These are phyloP conservation scores for Macrobrachium nipponense DNA, from an alignment of 1,140 invertebrate genomes.

Conservation along the genomic window DNA sequence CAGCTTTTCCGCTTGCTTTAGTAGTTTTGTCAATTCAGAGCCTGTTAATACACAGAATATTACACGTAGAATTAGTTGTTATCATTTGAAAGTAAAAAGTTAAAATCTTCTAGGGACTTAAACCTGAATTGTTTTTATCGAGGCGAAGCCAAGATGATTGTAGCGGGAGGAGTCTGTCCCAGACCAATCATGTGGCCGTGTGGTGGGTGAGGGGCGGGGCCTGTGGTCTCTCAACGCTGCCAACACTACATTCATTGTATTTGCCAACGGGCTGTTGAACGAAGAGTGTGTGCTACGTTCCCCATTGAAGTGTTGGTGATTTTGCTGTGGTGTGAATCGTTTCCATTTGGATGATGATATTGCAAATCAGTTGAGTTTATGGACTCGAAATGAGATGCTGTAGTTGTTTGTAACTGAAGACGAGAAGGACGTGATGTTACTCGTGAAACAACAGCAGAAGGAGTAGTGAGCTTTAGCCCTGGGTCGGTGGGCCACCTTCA, in stretches of 20 bases:
- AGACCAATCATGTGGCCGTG: constrained; percentile 40
- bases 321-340: background rate
- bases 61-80: background rate
- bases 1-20: background rate
- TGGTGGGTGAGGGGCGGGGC: constrained; percentile 52
- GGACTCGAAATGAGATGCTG: too few species aligned
- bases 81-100: background rate
- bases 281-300: background rate
- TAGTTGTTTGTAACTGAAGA: background rate
- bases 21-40: background rate
- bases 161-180: constrained; percentile 3
- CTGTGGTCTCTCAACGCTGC: constrained; percentile 46
- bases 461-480: constrained; percentile 14
- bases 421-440: constrained; percentile 18
- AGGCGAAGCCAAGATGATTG: background rate
- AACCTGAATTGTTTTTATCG: background rate
- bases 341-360: background rate
- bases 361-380: constrained; percentile 2
- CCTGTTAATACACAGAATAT: background rate
- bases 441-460: constrained; percentile 6
- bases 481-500: constrained; percentile 57
- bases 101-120: background rate
- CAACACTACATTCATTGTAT: constrained; percentile 62
- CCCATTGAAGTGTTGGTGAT: constrained; percentile 23
- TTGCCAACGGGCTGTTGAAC: constrained; percentile 49